phyloP scores from a whole-genome alignment of 23 tunicate genomes.

The Aplidium turbinatum region DNA sequence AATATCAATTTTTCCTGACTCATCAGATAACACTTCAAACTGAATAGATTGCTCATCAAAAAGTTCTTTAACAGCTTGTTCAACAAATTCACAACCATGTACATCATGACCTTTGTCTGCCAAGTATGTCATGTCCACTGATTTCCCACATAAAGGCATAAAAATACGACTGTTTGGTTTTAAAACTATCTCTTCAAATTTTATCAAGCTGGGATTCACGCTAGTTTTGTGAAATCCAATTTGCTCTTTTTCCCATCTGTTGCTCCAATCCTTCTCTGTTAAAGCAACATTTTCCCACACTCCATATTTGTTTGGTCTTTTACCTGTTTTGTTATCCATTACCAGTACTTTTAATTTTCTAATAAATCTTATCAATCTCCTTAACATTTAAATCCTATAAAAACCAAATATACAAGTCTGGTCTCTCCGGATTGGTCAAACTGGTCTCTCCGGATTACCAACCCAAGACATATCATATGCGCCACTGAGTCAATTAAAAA shows the following conservation, averaged over 20 bases:
- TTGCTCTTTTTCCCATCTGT: background rate
- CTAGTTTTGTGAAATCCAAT: conserved; percentile 5
- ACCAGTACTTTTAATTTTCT: too few species aligned
- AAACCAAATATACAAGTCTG: too few species aligned
- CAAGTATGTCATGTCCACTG: conserved; percentile 65
- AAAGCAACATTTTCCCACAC: too few species aligned
- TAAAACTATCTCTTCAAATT: background rate
- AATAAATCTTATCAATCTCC: too few species aligned
- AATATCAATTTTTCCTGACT: background rate
- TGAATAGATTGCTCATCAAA: conserved; percentile 45
- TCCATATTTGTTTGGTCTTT: too few species aligned
- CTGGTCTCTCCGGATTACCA: too few species aligned
- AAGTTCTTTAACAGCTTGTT: conserved; percentile 44
- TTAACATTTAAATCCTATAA: too few species aligned
- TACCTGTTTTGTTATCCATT: too few species aligned
- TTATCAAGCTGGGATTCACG: background rate
- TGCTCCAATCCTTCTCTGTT: conserved; percentile 18
- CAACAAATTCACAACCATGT: conserved; percentile 72
- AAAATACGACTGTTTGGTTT: conserved; percentile 23
- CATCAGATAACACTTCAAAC: background rate
- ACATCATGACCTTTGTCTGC: conserved; percentile 78
- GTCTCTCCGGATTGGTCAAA: too few species aligned
- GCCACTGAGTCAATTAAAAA: too few species aligned
- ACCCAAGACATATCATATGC: too few species aligned
- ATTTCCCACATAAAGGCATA: conserved; percentile 80